Evolutionary conservation across 2,113 vertebrate species (phyloP), one percentile per base, ranked within the genome.

Genomic region (Marcusenius ussheri): DNA sequence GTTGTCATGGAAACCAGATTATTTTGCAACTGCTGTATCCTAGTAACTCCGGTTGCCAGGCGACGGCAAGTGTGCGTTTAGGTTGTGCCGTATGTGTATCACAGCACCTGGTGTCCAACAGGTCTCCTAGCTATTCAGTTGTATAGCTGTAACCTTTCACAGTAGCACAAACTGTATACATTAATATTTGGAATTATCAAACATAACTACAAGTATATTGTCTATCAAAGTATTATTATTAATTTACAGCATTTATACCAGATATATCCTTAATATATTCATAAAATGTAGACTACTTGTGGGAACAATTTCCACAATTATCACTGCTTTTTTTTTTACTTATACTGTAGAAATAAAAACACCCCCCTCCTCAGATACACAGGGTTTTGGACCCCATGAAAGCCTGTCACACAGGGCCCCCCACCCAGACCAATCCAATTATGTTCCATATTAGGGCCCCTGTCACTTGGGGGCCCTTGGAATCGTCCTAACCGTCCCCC

Each of bases 11-110:
- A 93, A 93, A 94, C 92, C 92, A 88, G 91, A 91, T 91, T 91
- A 90, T 92, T 92, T 93, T 93, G 91, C 91, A 91, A 93, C 92
- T 91, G 91, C 51, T 89, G 91, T 94, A 90, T 93, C 93, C 92
- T 93, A 92, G 92, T 93, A 94, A 93, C 92, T 92, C 91, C 83
- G 88, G 93, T 93, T 93, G 93, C 93, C 90, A 92, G 92, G 93
- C 92, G 91, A 93, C 92, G 3, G 47, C 83, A 24, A 91, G 88
- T 91, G 91, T 91, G 88, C 77, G 51, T 89, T 88, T 89, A 90
- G 89, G 51, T 47, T 51, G 74, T 90, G 47, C 39, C 77, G 6
- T 66, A 88, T 66, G 39, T 62, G 17, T 45, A 2, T 24, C 47
- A 88, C 56, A 88, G 19, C 56, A 62, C 53, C 49, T 62, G 35